phyloP scores from a whole-genome alignment of 2,797 vertebrate species.

The Diplodus sargus region DNA sequence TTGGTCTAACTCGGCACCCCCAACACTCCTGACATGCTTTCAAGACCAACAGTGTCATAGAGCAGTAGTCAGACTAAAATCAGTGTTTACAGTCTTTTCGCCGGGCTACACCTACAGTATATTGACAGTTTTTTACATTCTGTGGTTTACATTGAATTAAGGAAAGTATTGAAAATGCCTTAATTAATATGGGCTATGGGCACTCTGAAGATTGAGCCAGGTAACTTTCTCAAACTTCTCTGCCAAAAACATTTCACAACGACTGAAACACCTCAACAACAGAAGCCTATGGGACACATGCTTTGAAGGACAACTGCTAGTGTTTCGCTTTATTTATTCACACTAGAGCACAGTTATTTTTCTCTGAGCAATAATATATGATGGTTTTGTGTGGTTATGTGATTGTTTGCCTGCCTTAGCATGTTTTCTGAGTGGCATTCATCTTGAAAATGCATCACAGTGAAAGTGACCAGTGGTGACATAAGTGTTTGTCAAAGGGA shows the following conservation, averaged over 20 bases:
- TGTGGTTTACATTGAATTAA: not conserved
- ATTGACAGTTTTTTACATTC: not conserved
- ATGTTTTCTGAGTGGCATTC: slow-evolving; percentile 6
- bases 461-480: slow-evolving; percentile 15
- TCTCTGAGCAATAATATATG: slow-evolving; percentile 31
- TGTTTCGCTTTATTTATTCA: slow-evolving; percentile 13
- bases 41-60: not conserved
- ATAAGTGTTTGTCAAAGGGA: slow-evolving; percentile 8
- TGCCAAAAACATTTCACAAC: slow-evolving; percentile 37
- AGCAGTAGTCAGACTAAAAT: not conserved
- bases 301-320: slow-evolving; percentile 19
- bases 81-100: not conserved
- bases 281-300: not conserved
- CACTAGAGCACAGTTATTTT: not conserved
- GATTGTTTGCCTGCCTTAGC: slow-evolving; percentile 7
- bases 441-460: slow-evolving; percentile 3
- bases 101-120: not conserved
- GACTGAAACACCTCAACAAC: slow-evolving; percentile 19
- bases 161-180: not conserved
- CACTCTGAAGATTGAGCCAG: slow-evolving; percentile 7
- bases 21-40: not conserved
- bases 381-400: slow-evolving; percentile 10
- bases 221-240: slow-evolving; percentile 24
- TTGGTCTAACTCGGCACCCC: not conserved
- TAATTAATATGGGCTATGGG: slow-evolving; percentile 5